Evolutionary conservation across 2,888 invertebrate genomes (phyloP).

Genomic region (Rotaria macrura): DNA sequence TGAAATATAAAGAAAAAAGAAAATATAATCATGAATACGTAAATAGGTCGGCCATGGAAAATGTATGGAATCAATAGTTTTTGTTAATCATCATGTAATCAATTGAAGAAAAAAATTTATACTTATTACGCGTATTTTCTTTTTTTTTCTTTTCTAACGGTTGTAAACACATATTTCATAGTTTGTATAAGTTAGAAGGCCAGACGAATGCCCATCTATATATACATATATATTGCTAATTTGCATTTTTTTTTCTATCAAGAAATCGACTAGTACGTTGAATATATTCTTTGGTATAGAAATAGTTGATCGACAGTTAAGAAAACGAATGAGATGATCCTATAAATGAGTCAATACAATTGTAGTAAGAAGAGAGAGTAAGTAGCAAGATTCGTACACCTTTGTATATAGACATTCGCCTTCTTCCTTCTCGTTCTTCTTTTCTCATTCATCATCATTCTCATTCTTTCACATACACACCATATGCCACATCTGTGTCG

Average conservation of each 20-base stretch:
- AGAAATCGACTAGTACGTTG: background rate
- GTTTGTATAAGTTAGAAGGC: background rate
- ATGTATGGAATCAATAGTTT: background rate
- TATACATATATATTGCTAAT: background rate
- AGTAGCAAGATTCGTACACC: background rate
- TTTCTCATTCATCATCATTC: background rate
- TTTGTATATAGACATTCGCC: slow-evolving; percentile 11
- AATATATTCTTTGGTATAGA: background rate
- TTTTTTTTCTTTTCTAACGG: background rate
- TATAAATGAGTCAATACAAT: background rate
- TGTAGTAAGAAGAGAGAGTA: background rate
- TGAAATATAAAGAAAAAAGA: no score
- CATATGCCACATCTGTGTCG: background rate
- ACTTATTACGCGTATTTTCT: background rate
- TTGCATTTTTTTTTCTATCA: background rate
- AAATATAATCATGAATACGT: background rate
- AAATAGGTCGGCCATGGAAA: background rate
- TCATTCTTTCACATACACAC: background rate
- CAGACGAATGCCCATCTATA: no score
- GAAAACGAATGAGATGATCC: background rate
- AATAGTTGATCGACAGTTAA: background rate
- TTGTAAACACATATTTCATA: background rate
- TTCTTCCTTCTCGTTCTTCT: background rate
- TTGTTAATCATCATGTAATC: background rate
- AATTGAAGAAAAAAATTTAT: background rate